Conservation (phyloP, 1,140 invertebrate genomes). For the Neotoxoptera formosana region DNA sequence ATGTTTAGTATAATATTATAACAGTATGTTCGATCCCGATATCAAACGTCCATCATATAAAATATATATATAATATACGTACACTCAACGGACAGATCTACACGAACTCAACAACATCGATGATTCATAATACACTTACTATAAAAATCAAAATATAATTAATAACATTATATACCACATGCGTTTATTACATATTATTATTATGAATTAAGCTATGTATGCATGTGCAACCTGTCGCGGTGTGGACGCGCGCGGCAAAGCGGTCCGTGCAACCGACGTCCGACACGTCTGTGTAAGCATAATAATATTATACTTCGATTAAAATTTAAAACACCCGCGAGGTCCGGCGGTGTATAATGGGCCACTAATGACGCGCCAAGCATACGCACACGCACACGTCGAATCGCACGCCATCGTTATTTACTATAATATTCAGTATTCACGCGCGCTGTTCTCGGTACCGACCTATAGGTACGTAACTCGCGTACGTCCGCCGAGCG, state of each 20-base stretch:
- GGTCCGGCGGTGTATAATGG: not conserved
- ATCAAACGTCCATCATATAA: not conserved
- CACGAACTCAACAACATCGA: not conserved
- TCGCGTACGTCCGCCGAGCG: not conserved
- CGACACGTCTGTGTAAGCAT: not conserved
- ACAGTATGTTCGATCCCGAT: not conserved
- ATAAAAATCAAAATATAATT: not conserved
- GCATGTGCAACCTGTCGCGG: not conserved
- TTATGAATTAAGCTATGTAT: not conserved
- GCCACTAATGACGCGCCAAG: not conserved
- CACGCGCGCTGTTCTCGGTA: not conserved
- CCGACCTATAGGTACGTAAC: not conserved
- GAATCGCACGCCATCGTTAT: not conserved
- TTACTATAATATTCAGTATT: not conserved
- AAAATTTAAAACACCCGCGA: constrained; percentile 9
- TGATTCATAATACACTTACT: not conserved
- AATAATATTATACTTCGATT: not conserved
- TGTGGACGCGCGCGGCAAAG: not conserved
- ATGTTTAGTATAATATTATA: too few species aligned
- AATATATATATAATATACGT: too few species aligned
- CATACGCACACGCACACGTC: not conserved
- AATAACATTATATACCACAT: not conserved
- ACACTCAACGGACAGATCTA: not conserved
- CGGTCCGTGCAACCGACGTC: not conserved
- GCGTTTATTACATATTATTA: not conserved